Percentiles rank a stretch among this genome's conserved stretches.
phyloP scores from a whole-genome alignment of 2,888 invertebrate species.

The Drosophila imparisetae region DNA sequence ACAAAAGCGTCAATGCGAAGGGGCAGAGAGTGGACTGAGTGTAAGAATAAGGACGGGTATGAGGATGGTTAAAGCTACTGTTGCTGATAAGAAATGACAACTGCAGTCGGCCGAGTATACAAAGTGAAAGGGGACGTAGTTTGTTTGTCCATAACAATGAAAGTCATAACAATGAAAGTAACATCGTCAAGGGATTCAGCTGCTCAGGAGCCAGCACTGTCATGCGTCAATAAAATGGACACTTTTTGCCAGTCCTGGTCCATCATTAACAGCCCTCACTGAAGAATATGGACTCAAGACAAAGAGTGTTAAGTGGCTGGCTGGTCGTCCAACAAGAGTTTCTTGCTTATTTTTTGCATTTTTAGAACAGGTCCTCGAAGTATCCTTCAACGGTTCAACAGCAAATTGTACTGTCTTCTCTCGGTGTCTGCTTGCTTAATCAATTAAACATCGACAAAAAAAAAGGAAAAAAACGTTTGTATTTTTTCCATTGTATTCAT shows the following conservation, averaged over 20 bases:
- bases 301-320: constrained; percentile 44
- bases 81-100: constrained; percentile 59
- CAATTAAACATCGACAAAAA: constrained; percentile 35
- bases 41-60: not conserved
- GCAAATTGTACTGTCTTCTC: not conserved
- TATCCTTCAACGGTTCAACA: constrained; percentile 9
- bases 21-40: not conserved
- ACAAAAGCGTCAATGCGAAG: constrained; percentile 32
- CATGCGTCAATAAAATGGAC: constrained; percentile 53
- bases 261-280: constrained; percentile 40
- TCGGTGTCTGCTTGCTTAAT: constrained; percentile 43
- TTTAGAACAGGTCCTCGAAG: constrained; percentile 41
- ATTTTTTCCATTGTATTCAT: constrained; percentile 12
- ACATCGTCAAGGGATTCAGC: constrained; percentile 23
- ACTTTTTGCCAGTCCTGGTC: constrained; percentile 10
- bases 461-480: constrained; percentile 8
- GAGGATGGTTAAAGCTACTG: constrained; percentile 8
- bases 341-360: constrained; percentile 53
- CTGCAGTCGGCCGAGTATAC: constrained; percentile 45
- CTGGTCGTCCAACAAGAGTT: constrained; percentile 16
- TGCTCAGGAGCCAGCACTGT: constrained; percentile 35
- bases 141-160: constrained; percentile 55
- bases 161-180: constrained; percentile 55
- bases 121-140: constrained; percentile 9
- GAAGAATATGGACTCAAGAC: not conserved